Percentiles rank a stretch among this genome's conserved stretches.
Evolutionary conservation across 2,113 vertebrate genomes (phyloP).

Genomic region (Plecotus auritus): DNA sequence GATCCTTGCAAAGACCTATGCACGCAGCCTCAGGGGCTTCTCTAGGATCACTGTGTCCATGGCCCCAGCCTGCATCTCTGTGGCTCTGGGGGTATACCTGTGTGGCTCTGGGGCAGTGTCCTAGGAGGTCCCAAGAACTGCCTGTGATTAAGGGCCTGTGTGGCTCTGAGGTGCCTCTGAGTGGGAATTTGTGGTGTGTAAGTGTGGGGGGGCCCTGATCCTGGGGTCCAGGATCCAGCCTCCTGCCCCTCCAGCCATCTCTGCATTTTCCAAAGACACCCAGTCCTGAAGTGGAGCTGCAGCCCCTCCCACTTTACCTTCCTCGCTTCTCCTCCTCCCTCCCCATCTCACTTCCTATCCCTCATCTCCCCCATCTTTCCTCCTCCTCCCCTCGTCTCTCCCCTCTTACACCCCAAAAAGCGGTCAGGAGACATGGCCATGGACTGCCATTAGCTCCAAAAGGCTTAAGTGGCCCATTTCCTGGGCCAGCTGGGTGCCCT

Average conservation of each 20-base stretch:
- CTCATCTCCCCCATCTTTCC: too few species aligned
- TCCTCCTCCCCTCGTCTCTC: too few species aligned
- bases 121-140: constrained; percentile 27
- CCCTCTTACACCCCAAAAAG: not conserved
- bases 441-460: constrained; percentile 51
- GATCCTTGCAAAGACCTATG: not conserved
- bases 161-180: not conserved
- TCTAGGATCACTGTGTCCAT: not conserved
- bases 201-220: not conserved
- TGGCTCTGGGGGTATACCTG: not conserved
- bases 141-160: too few species aligned
- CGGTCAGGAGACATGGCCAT: constrained; percentile 69
- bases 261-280: not conserved
- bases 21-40: accelerated
- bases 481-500: constrained; percentile 73
- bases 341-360: not conserved
- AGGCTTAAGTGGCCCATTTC: constrained; percentile 79
- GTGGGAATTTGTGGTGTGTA: too few species aligned
- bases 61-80: too few species aligned
- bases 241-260: not conserved
- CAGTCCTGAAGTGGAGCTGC: not conserved
- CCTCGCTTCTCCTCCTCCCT: not conserved
- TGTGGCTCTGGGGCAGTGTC: constrained; percentile 63
- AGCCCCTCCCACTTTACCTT: too few species aligned
- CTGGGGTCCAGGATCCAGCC: not conserved